phyloP scores from a whole-genome alignment of 2,888 invertebrate species.

The Lasius platythorax region DNA sequence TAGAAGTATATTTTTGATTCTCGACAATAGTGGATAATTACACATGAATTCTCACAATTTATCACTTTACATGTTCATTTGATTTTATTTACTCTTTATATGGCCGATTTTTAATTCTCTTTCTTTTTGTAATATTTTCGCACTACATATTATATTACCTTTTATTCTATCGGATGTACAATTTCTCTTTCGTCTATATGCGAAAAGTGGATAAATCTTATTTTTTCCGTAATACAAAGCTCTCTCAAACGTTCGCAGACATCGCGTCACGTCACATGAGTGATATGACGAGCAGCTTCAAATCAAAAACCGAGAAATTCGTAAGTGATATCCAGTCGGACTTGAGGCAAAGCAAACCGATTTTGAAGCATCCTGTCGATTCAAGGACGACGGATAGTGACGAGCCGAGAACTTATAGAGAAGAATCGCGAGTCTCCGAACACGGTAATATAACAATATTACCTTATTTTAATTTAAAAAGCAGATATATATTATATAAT shows the following conservation, averaged over 20 bases:
- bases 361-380: slow-evolving; percentile 85
- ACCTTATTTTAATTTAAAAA: slow-evolving; percentile 16
- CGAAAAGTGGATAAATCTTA: slow-evolving; percentile 48
- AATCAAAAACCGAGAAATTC: slow-evolving; percentile 90
- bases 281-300: slow-evolving; percentile 90
- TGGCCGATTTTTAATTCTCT: slow-evolving; percentile 38
- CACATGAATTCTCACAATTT: slow-evolving; percentile 2
- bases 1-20: background rate
- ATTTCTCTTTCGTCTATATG: background rate
- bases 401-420: slow-evolving; percentile 90
- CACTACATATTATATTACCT: slow-evolving; percentile 36
- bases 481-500: background rate
- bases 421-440: slow-evolving; percentile 90
- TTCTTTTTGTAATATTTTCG: slow-evolving; percentile 23
- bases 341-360: slow-evolving; percentile 86
- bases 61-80: slow-evolving; percentile 24
- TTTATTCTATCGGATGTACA: slow-evolving; percentile 19
- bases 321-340: slow-evolving; percentile 89
- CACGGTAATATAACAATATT: slow-evolving; percentile 87
- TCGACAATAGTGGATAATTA: background rate
- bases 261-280: slow-evolving; percentile 89
- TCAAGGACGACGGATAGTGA: slow-evolving; percentile 82
- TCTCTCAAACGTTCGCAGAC: slow-evolving; percentile 84
- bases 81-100: slow-evolving; percentile 13
- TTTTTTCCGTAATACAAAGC: slow-evolving; percentile 61